Evolutionary conservation across 2,113 vertebrate species (phyloP).

Genomic region (Oceanites oceanicus): DNA sequence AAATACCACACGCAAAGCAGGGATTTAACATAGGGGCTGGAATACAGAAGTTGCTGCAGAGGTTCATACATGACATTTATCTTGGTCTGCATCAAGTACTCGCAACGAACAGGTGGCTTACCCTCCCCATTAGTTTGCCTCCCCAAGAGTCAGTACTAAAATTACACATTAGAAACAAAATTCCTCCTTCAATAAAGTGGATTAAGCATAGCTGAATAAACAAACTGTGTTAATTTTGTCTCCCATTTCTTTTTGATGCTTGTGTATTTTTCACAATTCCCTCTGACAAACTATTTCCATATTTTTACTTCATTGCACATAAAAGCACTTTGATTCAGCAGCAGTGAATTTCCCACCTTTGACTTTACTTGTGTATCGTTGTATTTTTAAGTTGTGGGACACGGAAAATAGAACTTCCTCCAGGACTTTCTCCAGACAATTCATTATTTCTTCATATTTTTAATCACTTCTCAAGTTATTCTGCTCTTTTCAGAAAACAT

Average conservation of each 20-base stretch:
- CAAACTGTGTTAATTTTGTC: background rate
- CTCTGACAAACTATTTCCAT: background rate
- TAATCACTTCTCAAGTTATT: background rate
- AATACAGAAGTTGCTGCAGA: background rate
- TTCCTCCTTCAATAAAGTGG: background rate
- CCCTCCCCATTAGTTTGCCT: background rate
- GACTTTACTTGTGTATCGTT: accelerated
- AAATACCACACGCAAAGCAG: background rate
- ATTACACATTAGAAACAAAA: background rate
- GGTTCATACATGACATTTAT: background rate
- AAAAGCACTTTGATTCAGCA: background rate
- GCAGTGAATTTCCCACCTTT: background rate
- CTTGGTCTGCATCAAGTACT: background rate
- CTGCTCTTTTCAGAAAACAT: background rate
- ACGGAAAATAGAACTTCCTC: background rate
- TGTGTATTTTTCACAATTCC: background rate
- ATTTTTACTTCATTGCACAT: background rate
- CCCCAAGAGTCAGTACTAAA: background rate
- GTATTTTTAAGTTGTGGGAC: background rate
- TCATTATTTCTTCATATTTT: background rate
- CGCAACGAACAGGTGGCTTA: background rate
- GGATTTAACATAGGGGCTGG: background rate
- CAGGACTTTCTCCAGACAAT: background rate
- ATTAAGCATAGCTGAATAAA: background rate
- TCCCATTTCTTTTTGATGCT: background rate